phyloP scores from a whole-genome alignment of 2,113 vertebrate species.

The Synchiropus splendidus region DNA sequence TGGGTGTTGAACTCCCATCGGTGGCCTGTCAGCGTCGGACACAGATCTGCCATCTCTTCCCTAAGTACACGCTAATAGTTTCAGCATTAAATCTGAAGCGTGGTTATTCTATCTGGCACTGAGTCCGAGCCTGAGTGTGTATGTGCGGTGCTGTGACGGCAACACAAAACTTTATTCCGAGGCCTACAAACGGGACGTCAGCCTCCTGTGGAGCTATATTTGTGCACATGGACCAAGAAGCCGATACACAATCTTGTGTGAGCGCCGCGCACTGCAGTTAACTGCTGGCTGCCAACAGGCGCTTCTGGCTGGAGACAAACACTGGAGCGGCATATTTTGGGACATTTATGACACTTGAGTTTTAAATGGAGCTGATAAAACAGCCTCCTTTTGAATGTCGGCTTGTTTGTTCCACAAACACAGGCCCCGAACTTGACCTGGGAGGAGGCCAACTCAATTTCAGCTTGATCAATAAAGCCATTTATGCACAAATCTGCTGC shows the following conservation, averaged over 20 bases:
- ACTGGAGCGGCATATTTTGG: too few species aligned
- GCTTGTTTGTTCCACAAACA: too few species aligned
- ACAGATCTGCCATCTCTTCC: slow-evolving; percentile 15
- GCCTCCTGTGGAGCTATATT: slow-evolving; percentile 15
- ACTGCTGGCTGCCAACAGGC: too few species aligned
- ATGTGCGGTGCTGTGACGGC: slow-evolving; percentile 26
- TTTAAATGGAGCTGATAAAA: slow-evolving; percentile 17
- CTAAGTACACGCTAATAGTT: slow-evolving; percentile 38
- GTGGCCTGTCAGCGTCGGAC: too few species aligned
- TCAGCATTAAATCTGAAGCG: slow-evolving; percentile 40
- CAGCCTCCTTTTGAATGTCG: neutral
- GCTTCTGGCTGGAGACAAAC: too few species aligned
- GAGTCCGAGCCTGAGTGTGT: slow-evolving; percentile 32
- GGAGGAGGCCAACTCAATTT: too few species aligned
- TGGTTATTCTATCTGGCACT: slow-evolving; percentile 32
- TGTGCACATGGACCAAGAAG: too few species aligned
- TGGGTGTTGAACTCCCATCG: slow-evolving; percentile 4
- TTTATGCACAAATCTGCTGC: too few species aligned
- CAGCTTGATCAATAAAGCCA: too few species aligned
- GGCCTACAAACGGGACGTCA: slow-evolving; percentile 22
- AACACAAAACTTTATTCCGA: slow-evolving; percentile 15
- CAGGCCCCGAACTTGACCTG: too few species aligned
- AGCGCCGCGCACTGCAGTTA: too few species aligned
- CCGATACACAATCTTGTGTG: slow-evolving; percentile 23
- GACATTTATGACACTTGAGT: slow-evolving; percentile 22